A percentile compares a stretch with the other conserved stretches of the same genome.
These are phyloP conservation scores for Austrolebias charrua DNA, from an alignment of 2,797 vertebrate genomes.

Conservation along the genomic window DNA sequence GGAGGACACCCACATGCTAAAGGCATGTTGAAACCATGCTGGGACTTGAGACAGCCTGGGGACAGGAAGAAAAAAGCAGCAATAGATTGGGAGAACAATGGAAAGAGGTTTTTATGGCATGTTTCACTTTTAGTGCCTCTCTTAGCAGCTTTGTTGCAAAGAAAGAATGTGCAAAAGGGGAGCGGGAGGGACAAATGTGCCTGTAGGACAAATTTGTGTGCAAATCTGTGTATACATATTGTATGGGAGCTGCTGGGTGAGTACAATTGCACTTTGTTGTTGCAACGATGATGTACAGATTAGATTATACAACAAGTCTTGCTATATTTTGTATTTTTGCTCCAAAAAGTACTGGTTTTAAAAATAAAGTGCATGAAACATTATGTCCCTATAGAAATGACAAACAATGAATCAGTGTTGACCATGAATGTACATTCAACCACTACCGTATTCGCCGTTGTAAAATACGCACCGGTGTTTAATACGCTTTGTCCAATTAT, in stretches of 20 bases:
- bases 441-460: too few species aligned
- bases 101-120: conserved; percentile 13
- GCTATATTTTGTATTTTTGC: background rate
- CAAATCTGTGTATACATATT: conserved; percentile 6
- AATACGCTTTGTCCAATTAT: too few species aligned
- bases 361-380: background rate
- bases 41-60: conserved; percentile 6
- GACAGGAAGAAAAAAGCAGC: conserved; percentile 5
- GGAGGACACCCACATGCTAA: conserved; percentile 25
- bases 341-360: background rate
- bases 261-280: background rate
- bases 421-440: background rate
- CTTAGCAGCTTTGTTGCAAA: conserved; percentile 30
- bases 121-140: conserved; percentile 38
- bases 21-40: conserved; percentile 26
- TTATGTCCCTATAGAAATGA: background rate
- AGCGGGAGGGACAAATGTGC: conserved; percentile 1
- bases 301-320: background rate
- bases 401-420: background rate
- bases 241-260: background rate
- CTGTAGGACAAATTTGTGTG: conserved; percentile 15
- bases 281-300: conserved; percentile 1
- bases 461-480: too few species aligned
- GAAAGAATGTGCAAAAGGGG: conserved; percentile 14
- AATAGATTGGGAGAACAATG: conserved; percentile 19